Percentiles rank a stretch among this genome's conserved stretches.
phyloP scores from a whole-genome alignment of 2,888 invertebrate species.

The Geotrupes spiniger region DNA sequence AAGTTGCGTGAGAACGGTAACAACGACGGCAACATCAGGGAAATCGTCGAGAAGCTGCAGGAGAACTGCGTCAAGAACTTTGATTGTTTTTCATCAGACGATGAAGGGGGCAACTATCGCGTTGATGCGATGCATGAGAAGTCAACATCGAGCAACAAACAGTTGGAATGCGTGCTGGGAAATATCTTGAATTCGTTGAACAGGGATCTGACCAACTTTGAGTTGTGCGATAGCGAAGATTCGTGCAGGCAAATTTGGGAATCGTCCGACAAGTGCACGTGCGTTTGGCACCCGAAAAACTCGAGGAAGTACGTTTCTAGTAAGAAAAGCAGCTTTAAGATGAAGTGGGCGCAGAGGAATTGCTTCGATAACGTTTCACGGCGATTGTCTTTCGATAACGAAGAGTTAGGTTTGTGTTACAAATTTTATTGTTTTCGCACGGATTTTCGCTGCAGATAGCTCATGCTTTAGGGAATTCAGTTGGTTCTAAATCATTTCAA shows the following conservation, averaged over 20 bases:
- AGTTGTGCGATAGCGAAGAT: conserved; percentile 55
- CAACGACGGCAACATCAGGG: conserved; percentile 20
- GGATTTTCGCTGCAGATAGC: not conserved
- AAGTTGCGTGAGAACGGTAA: conserved; percentile 15
- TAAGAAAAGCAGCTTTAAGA: conserved; percentile 50
- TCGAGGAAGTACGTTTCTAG: conserved; percentile 56
- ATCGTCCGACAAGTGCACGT: conserved; percentile 58
- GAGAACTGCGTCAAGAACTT: conserved; percentile 39
- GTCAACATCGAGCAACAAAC: conserved; percentile 38
- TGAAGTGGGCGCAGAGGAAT: conserved; percentile 29
- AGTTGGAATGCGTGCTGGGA: conserved; percentile 51
- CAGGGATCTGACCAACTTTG: conserved; percentile 45
- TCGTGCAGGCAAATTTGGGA: conserved; percentile 61
- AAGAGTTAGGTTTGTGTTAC: conserved; percentile 31
- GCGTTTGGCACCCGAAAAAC: conserved; percentile 59
- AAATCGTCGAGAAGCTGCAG: conserved; percentile 29
- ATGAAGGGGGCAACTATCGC: conserved; percentile 49
- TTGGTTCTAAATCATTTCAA: too few relatives aligned
- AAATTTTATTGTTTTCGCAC: not conserved
- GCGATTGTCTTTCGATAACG: conserved; percentile 53
- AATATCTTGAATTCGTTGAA: conserved; percentile 45
- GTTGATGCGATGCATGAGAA: conserved; percentile 15
- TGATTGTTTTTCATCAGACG: conserved; percentile 58
- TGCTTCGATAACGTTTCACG: conserved; percentile 40
- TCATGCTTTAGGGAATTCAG: not conserved